Conservation (phyloP, 2,113 vertebrate species). For the Cariama cristata region DNA sequence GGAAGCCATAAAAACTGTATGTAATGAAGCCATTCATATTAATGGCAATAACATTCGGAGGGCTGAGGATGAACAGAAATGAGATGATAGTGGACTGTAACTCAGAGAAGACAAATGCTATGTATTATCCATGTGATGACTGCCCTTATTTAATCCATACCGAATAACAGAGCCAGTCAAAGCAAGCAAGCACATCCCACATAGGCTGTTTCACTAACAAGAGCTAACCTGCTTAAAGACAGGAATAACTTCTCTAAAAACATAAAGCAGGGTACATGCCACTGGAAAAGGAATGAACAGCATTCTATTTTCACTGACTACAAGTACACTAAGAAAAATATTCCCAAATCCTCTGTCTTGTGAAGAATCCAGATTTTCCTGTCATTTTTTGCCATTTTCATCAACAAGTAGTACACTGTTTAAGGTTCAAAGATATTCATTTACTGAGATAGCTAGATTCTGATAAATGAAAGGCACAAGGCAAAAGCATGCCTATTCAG, state of each 20-base stretch:
- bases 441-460: neutral
- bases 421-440: neutral
- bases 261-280: neutral
- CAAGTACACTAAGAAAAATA: neutral
- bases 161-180: neutral
- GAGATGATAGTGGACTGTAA: neutral
- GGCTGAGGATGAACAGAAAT: slow-evolving; percentile 31
- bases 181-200: neutral
- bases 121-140: neutral
- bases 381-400: neutral
- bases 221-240: neutral
- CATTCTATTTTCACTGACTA: neutral
- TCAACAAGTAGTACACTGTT: neutral
- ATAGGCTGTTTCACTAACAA: neutral
- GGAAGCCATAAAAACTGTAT: slow-evolving; percentile 26
- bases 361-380: neutral
- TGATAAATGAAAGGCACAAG: neutral
- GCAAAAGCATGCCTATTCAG: neutral
- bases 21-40: slow-evolving; percentile 64
- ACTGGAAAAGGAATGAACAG: neutral
- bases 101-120: slow-evolving; percentile 11
- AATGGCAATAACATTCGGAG: slow-evolving; percentile 16
- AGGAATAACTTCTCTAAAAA: neutral
- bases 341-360: neutral
- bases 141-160: neutral